Conservation (phyloP, 2,113 vertebrate genomes). For the Otolemur garnettii region DNA sequence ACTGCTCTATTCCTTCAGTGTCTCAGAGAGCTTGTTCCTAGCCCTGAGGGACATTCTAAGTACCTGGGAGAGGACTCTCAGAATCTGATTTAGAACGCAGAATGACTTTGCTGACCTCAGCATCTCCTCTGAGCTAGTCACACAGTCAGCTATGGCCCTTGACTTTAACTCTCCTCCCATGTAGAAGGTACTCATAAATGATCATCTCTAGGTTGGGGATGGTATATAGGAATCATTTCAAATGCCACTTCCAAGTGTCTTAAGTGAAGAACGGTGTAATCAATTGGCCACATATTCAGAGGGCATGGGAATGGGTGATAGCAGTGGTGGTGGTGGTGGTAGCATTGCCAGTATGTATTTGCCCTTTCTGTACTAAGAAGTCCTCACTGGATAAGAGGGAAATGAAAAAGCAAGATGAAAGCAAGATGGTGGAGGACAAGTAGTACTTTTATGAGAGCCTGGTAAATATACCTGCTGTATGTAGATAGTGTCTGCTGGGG, state of each 20-base stretch:
- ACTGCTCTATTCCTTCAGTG: conserved; percentile 94
- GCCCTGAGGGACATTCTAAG: conserved; percentile 84
- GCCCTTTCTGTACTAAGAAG: not conserved
- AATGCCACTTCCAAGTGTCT: not conserved
- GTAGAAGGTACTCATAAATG: not conserved
- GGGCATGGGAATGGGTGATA: not conserved
- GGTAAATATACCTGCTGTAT: not conserved
- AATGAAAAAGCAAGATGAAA: not conserved
- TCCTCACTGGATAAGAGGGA: not conserved
- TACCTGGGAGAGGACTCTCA: conserved; percentile 88
- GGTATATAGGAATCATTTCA: not conserved
- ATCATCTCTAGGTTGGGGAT: not conserved
- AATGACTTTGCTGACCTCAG: conserved; percentile 89
- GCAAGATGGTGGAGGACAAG: not conserved
- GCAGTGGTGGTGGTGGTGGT: not conserved
- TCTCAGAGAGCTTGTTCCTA: conserved; percentile 90
- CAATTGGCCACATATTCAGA: not conserved
- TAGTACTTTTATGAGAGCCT: not conserved
- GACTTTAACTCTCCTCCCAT: not conserved
- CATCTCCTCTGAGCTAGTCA: conserved; percentile 89
- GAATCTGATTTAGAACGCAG: conserved; percentile 88
- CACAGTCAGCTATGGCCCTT: conserved; percentile 92
- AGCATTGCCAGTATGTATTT: not conserved
- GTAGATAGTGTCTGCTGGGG: not conserved
- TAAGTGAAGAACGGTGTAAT: not conserved